Evolutionary conservation across 2,113 vertebrate genomes (phyloP), one percentile per base, ranked within the genome.

Genomic region (Daphoenositta chrysoptera): DNA sequence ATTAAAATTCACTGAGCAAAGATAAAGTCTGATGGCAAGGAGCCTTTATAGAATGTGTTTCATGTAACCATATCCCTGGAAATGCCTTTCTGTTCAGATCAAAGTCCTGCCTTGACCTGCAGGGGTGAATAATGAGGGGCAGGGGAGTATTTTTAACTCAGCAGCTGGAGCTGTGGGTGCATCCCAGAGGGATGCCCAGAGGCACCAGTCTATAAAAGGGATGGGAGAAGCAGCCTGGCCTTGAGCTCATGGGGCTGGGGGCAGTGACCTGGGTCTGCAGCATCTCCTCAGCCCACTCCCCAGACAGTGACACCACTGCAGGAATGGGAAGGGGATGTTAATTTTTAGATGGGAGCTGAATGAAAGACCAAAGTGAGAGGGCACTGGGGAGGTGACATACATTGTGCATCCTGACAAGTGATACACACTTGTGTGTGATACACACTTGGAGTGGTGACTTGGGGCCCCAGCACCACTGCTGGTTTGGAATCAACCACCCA

Each of bases 31-130:
- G 44, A 51, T 37, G 64, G 51, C 0, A 0, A 92, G 80, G 56
- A 93, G 26, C 44, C 48, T 39, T 89, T 70, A 70, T 19, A 94
- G 90, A 60, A 86, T 65, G 26, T 83, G 83, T 87, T 92, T 83
- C 40, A 57, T 93, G 95, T 94, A 93, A 94, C 56, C 48, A 13
- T 89, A 90, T 81, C 90, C 77, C 51, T 64, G 26, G 30, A 56
- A 87, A 96, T 95, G 93, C 80, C 85, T 92, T 89, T 95, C 63
- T 8, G 6, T 72, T 90, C 84, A 96, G 76, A 94, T 93, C 93
- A 92, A 92, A 94, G 83, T 60, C 57, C 56, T 92, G 85, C 51
- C 87, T 79, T 81, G 93, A 94, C 88, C 68, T 78, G 76, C 17
- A 1, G 15, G 79, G 56, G 31, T 78, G 83, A 94, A 56, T 75